phyloP scores from a whole-genome alignment of 2,888 invertebrate species.

The Acrobasis consociella region DNA sequence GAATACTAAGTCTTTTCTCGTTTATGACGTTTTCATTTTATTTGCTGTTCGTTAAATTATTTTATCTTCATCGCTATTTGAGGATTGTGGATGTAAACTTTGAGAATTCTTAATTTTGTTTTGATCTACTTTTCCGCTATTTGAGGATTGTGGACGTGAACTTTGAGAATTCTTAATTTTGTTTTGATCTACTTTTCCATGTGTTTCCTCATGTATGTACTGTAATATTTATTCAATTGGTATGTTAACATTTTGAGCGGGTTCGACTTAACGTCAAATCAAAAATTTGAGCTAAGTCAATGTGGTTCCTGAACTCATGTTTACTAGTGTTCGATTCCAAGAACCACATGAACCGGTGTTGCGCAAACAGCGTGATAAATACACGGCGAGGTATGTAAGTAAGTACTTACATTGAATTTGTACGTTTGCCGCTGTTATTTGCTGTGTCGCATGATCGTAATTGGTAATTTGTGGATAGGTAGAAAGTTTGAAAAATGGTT shows the following conservation, averaged over 20 bases:
- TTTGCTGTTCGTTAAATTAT: neutral
- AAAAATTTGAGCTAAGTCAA: too few relatives aligned
- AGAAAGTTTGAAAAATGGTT: neutral
- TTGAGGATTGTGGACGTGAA: neutral
- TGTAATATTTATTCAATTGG: too few relatives aligned
- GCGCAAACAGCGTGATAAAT: neutral
- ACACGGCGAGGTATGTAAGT: neutral
- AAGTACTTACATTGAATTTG: neutral
- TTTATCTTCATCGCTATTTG: neutral
- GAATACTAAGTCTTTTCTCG: neutral
- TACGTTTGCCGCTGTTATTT: neutral
- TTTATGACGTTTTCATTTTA: neutral
- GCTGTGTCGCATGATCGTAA: slow-evolving; percentile 1
- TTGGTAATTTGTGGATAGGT: neutral
- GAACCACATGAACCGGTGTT: slow-evolving; percentile 11
- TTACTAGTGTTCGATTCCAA: neutral
- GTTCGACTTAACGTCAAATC: neutral
- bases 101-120: neutral
- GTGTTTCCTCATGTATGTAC: too few relatives aligned
- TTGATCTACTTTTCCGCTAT: neutral
- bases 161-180: neutral
- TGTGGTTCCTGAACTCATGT: neutral
- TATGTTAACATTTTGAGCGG: too few relatives aligned
- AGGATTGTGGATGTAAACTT: neutral
- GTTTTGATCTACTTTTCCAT: too few relatives aligned